Conservation (phyloP, 1,140 invertebrate genomes). For the Laodelphax striatellus region DNA sequence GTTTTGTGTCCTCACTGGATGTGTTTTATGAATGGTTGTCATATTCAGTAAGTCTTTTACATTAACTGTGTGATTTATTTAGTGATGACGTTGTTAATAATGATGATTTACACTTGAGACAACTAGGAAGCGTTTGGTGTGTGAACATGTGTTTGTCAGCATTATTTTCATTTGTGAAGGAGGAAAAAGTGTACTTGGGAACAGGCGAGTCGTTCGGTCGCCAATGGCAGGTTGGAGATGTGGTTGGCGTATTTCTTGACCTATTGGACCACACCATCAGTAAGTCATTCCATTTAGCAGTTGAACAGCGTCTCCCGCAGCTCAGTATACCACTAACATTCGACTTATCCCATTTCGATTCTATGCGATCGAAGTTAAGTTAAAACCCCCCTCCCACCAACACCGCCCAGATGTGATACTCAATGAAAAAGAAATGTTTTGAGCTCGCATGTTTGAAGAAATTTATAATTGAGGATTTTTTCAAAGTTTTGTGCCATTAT, state of each 20-base stretch:
- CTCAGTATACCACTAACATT: no score
- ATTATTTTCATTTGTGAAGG: constrained; percentile 49
- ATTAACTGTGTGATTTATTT: not conserved
- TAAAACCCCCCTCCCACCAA: no score
- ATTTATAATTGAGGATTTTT: no score
- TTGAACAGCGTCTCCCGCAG: no score
- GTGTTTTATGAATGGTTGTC: not conserved
- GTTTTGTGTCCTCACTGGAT: no score
- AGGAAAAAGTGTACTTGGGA: constrained; percentile 88
- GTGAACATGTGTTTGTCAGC: constrained; percentile 17
- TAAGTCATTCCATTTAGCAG: constrained; percentile 50
- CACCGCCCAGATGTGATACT: no score
- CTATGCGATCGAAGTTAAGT: no score
- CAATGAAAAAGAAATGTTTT: no score
- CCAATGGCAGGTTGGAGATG: constrained; percentile 87
- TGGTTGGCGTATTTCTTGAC: constrained; percentile 92
- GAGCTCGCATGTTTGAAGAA: no score
- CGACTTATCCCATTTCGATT: no score
- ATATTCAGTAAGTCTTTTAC: not conserved
- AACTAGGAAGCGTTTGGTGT: not conserved
- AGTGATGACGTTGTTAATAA: not conserved
- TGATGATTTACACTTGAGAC: not conserved
- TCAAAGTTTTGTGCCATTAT: no score
- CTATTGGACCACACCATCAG: constrained; percentile 93
- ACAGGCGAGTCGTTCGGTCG: constrained; percentile 84